phyloP scores from a whole-genome alignment of 2,113 vertebrate species.

The Nycticebus coucang region DNA sequence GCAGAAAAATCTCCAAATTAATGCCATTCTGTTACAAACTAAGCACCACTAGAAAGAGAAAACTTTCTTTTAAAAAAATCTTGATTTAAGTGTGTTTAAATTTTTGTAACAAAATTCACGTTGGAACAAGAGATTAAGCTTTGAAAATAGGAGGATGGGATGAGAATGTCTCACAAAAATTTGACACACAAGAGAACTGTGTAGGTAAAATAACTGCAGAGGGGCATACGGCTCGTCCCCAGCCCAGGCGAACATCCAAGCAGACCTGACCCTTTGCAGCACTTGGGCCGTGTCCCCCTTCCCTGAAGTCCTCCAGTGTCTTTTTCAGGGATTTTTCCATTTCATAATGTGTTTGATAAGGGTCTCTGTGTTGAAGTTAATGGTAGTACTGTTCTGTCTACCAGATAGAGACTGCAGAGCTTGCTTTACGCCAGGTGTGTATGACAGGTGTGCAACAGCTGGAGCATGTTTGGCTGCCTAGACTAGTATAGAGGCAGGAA shows the following conservation, averaged over 20 bases:
- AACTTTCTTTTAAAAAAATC: neutral
- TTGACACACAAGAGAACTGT: neutral
- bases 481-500: neutral
- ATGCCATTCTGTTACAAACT: too few relatives aligned
- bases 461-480: neutral
- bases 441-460: accelerated
- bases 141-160: neutral
- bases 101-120: neutral
- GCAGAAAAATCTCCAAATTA: neutral
- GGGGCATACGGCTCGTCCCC: accelerated
- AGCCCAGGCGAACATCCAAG: accelerated
- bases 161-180: neutral
- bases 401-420: accelerated
- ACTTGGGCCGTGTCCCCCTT: accelerated
- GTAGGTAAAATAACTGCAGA: accelerated
- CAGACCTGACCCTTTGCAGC: accelerated
- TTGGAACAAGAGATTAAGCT: neutral
- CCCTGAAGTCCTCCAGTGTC: neutral
- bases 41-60: neutral
- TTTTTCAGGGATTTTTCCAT: too few relatives aligned
- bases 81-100: neutral
- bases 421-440: too few relatives aligned
- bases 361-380: neutral
- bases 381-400: neutral
- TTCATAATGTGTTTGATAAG: neutral